A percentile compares a stretch with the other conserved stretches of the same genome.
Evolutionary conservation across 2,888 invertebrate species (phyloP).

Genomic region (Alloscopus bannaensis): DNA sequence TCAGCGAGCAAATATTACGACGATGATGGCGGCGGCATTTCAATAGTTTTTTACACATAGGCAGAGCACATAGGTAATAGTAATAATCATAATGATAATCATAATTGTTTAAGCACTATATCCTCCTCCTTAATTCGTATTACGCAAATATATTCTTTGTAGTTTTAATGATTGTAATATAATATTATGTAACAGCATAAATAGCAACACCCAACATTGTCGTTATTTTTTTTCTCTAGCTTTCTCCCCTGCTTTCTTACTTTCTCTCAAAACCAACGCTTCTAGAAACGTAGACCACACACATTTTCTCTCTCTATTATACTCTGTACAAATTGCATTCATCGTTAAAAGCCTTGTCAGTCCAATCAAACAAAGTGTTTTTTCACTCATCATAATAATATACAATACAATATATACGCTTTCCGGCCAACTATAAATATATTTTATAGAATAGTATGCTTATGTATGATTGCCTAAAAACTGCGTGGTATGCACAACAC

Average conservation of each 20-base stretch:
- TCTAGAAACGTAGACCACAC: neutral
- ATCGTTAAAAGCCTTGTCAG: neutral
- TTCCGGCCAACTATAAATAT: too few relatives aligned
- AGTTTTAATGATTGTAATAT: slow-evolving; percentile 18
- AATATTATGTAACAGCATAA: slow-evolving; percentile 31
- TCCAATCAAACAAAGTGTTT: too few relatives aligned
- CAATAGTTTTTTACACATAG: neutral
- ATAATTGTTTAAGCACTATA: slow-evolving; percentile 29
- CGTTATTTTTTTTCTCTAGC: neutral
- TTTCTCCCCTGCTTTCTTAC: slow-evolving; percentile 3
- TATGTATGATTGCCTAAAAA: too few relatives aligned
- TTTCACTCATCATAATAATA: too few relatives aligned
- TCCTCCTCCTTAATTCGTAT: neutral
- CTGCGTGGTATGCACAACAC: too few relatives aligned
- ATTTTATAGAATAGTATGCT: too few relatives aligned
- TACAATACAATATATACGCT: too few relatives aligned
- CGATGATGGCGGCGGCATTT: neutral
- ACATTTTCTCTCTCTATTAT: neutral
- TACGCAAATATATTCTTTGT: slow-evolving; percentile 28
- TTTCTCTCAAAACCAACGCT: too few relatives aligned
- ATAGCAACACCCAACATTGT: slow-evolving; percentile 25
- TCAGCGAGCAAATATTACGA: too few relatives aligned
- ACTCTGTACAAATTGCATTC: neutral
- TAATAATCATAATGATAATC: too few relatives aligned
- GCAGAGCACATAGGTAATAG: slow-evolving; percentile 14